Percentiles rank a stretch among this genome's conserved stretches.
Evolutionary conservation across 2,113 vertebrate genomes (phyloP).

Genomic region (Cyprinodon tularosa): DNA sequence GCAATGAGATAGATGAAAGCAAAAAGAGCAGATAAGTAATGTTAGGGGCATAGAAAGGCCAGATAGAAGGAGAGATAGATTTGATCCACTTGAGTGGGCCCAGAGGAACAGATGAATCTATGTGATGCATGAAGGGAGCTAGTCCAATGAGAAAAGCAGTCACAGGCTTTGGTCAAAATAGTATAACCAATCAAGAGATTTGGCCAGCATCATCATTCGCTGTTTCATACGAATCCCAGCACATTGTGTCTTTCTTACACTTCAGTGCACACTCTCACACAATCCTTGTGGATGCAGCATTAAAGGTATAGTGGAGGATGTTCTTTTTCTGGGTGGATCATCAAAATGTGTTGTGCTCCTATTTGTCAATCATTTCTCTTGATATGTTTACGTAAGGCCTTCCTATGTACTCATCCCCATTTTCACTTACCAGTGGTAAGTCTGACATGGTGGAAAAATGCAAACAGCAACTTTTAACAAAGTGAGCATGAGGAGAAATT

Average conservation of each 20-base stretch:
- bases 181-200: slow-evolving; percentile 66
- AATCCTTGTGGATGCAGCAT: slow-evolving; percentile 18
- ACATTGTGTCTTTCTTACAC: slow-evolving; percentile 45
- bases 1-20: slow-evolving; percentile 42
- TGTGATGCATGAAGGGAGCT: slow-evolving; percentile 67
- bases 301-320: not conserved
- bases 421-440: too few relatives aligned
- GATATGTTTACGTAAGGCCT: too few relatives aligned
- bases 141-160: slow-evolving; percentile 62
- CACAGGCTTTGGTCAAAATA: slow-evolving; percentile 66
- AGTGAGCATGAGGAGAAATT: too few relatives aligned
- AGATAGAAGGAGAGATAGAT: slow-evolving; percentile 59
- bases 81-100: slow-evolving; percentile 47
- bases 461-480: too few relatives aligned
- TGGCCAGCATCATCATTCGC: slow-evolving; percentile 50
- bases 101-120: slow-evolving; percentile 56
- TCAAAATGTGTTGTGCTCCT: too few relatives aligned
- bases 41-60: slow-evolving; percentile 39
- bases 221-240: slow-evolving; percentile 55
- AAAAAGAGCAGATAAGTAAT: slow-evolving; percentile 47
- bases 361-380: too few relatives aligned
- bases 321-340: too few relatives aligned
- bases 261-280: slow-evolving; percentile 27
- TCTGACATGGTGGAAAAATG: too few relatives aligned
- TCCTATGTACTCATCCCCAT: too few relatives aligned